Evolutionary conservation across 2,797 vertebrate species (phyloP).

Genomic region (Trematocara caparti): DNA sequence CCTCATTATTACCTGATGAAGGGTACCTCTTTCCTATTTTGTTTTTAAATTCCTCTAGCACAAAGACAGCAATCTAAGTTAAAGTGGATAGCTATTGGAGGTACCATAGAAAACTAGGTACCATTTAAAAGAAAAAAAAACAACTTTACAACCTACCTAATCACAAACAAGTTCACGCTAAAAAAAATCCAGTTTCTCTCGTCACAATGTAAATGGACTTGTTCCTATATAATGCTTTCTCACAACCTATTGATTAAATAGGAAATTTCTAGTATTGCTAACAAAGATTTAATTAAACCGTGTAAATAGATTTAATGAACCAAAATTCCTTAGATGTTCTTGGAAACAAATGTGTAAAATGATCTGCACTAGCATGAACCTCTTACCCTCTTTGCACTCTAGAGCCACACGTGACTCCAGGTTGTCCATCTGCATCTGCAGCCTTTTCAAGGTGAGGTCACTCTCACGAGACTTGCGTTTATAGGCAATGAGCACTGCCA

Average conservation of each 20-base stretch:
- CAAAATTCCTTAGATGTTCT: background rate
- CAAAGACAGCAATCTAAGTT: background rate
- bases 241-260: background rate
- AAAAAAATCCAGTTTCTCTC: background rate
- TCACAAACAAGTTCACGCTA: background rate
- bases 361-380: background rate
- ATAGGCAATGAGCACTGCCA: slow-evolving; percentile 95
- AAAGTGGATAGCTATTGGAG: background rate
- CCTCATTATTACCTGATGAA: background rate
- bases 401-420: slow-evolving; percentile 97
- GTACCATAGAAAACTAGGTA: background rate
- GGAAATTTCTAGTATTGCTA: background rate
- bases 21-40: background rate
- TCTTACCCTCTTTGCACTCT: slow-evolving; percentile 96
- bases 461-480: slow-evolving; percentile 97
- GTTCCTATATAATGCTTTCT: background rate
- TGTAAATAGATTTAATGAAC: background rate
- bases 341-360: background rate
- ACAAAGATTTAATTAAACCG: background rate
- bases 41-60: background rate
- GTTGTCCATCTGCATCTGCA: slow-evolving; percentile 99
- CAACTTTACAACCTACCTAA: background rate
- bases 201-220: background rate
- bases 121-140: background rate
- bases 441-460: slow-evolving; percentile 92